Conservation (phyloP, 2,113 vertebrate genomes). For the Podocnemis expansa region DNA sequence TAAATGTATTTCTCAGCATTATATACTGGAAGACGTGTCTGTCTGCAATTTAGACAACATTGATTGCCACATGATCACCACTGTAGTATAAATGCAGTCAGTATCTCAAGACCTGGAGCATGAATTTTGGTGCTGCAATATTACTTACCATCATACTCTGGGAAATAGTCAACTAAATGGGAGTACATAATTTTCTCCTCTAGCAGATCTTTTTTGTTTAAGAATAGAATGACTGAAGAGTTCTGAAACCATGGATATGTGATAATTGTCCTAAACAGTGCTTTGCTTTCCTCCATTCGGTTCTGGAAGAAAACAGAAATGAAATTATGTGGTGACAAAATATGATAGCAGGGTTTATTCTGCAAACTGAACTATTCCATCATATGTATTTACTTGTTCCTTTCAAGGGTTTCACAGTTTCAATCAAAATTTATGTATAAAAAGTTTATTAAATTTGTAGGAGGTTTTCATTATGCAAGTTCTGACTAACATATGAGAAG, state of each 20-base stretch:
- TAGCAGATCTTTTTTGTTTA: constrained; percentile 97
- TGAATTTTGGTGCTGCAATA: neutral
- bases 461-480: constrained; percentile 31
- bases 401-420: neutral
- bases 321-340: constrained; percentile 15
- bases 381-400: neutral
- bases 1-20: neutral
- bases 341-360: neutral
- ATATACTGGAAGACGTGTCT: neutral
- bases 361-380: neutral
- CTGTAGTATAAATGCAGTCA: neutral
- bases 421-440: neutral
- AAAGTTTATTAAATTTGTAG: neutral
- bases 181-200: constrained; percentile 98
- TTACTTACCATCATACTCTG: constrained; percentile 92
- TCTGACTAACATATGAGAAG: neutral
- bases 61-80: neutral
- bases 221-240: constrained; percentile 94
- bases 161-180: constrained; percentile 95
- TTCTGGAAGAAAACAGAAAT: constrained; percentile 76
- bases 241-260: constrained; percentile 96
- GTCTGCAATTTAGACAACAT: neutral
- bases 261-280: constrained; percentile 94
- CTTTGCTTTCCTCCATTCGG: constrained; percentile 97
- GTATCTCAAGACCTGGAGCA: neutral